Percentiles rank a stretch among this genome's conserved stretches.
phyloP scores from a whole-genome alignment of 2,888 invertebrate species.

The Spodoptera exigua region DNA sequence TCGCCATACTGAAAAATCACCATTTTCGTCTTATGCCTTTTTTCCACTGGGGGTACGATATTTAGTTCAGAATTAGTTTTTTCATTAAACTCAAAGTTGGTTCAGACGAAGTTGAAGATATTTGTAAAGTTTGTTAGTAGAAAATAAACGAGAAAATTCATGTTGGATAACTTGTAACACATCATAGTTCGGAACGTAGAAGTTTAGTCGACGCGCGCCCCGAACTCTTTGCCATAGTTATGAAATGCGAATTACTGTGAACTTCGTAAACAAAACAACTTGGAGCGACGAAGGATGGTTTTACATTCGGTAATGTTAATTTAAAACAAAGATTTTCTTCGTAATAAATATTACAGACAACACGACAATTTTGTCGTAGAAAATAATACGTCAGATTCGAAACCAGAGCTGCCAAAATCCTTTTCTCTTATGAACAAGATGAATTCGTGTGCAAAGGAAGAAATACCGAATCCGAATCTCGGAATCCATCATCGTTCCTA shows the following conservation, averaged over 20 bases:
- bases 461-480: conserved; percentile 26
- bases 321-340: neutral
- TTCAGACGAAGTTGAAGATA: conserved; percentile 27
- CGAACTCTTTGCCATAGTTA: neutral
- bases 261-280: too few relatives aligned
- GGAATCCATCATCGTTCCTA: conserved; percentile 36
- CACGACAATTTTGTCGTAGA: too few relatives aligned
- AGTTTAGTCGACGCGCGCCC: conserved; percentile 13
- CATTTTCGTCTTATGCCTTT: too few relatives aligned
- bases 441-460: conserved; percentile 7
- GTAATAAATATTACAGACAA: too few relatives aligned
- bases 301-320: neutral
- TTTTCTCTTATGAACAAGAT: neutral
- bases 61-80: conserved; percentile 56
- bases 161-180: conserved; percentile 30
- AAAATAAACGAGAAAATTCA: conserved; percentile 48
- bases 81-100: conserved; percentile 50
- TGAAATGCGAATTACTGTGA: too few relatives aligned
- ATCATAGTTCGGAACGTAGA: conserved; percentile 32
- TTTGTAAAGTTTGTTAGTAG: conserved; percentile 42
- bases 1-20: too few relatives aligned
- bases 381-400: too few relatives aligned
- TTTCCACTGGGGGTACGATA: too few relatives aligned
- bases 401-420: neutral
- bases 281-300: too few relatives aligned